phyloP scores from a whole-genome alignment of 1,140 invertebrate species.

The Hermetia illucens region DNA sequence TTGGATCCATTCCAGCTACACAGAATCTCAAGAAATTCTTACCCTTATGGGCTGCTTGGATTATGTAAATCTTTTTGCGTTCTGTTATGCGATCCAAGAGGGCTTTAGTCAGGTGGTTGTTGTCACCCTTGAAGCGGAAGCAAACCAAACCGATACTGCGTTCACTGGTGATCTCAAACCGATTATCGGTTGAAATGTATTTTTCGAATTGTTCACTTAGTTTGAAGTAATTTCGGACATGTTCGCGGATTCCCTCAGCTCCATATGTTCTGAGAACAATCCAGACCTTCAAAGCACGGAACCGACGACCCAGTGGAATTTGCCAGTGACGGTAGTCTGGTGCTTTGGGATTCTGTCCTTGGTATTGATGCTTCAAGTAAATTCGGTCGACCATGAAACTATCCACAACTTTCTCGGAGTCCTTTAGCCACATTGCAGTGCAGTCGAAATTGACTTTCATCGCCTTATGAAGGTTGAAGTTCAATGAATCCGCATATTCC shows the following conservation, averaged over 20 bases:
- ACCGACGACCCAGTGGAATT: constrained; percentile 78
- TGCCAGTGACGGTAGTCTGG: constrained; percentile 93
- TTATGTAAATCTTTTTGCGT: constrained; percentile 69
- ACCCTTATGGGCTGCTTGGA: constrained; percentile 52
- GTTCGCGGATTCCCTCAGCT: constrained; percentile 57
- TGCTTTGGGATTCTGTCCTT: constrained; percentile 46
- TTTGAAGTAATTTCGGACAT: constrained; percentile 61
- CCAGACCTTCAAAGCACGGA: constrained; percentile 89
- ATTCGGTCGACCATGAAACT: constrained; percentile 88
- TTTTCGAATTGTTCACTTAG: constrained; percentile 65
- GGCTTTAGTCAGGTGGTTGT: constrained; percentile 59
- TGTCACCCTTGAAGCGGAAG: constrained; percentile 68
- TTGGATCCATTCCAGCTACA: constrained; percentile 58
- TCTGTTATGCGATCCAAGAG: constrained; percentile 62
- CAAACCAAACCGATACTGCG: constrained; percentile 72
- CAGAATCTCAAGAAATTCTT: constrained; percentile 70
- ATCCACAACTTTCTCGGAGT: constrained; percentile 61
- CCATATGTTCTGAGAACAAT: constrained; percentile 79
- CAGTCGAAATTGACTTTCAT: constrained; percentile 86
- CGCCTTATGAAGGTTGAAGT: constrained; percentile 89
- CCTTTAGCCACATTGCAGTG: constrained; percentile 74
- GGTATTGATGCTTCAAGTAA: constrained; percentile 61
- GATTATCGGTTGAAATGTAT: constrained; percentile 47
- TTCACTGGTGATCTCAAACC: constrained; percentile 65
- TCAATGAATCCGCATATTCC: constrained; percentile 72